Base-by-base conservation (phyloP, 2,888 invertebrate species). In the Polyommatus iphigenia region DNA sequence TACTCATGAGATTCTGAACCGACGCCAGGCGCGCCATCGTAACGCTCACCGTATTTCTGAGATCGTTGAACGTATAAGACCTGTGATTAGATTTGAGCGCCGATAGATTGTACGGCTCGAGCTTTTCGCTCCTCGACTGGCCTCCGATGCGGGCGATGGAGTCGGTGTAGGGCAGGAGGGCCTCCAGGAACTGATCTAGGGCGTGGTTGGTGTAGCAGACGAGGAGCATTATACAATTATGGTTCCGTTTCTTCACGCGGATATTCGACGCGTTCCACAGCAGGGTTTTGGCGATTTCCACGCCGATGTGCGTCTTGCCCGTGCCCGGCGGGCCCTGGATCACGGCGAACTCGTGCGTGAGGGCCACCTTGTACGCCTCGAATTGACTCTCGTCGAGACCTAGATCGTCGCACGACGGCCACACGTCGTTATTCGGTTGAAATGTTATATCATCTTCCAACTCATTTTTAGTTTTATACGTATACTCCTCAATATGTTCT, bases 291-390 rank as follows among this genome's bases (percentile, higher is more conserved):
- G 96, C 95, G 24, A 98, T 95, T 90, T 96, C 96, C 5, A 97
- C 91, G 0, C 97, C 97, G 13, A 98, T 87, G 86, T 95, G 97
- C 0, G 98, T 97, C 91, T 98, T 98, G 0, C 98, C 98, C 0
- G 98, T 98, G 4, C 98, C 98, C 0, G 98, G 98, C 1, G 98
- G 98, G 0, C 98, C 98, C 90, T 98, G 98, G 81, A 98, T 97
- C 1, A 97, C 94, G 0, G 95, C 95, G 82, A 98, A 95, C 85
- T 97, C 96, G 80, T 95, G 94, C 0, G 95, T 96, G 7, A 98
- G 86, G 0, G 97, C 96, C 20, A 95, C 90, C 81, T 94, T 91
- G 83, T 96, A 95, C 0, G 98, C 97, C 15, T 87, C 85, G 78
- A 92, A 91, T 86, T 98, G 98, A 79, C 95, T 95, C 36, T 92